Conservation (phyloP, 2,888 invertebrate genomes). For the Galeopsomyia nigrocyanea region DNA sequence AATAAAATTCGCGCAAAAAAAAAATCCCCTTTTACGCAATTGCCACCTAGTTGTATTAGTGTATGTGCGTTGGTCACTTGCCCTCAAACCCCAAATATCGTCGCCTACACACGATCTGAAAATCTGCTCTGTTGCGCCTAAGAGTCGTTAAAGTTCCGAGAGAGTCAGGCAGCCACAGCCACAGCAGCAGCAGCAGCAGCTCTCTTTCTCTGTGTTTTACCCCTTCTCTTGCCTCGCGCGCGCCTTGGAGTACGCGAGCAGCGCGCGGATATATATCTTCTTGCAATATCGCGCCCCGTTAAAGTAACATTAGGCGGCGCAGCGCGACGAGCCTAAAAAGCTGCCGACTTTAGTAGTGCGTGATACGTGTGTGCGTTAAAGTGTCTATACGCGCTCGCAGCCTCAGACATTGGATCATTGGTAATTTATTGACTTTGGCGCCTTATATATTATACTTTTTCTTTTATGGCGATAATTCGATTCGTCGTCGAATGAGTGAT, state of each 20-base stretch:
- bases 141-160: too few species aligned
- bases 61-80: constrained; percentile 9
- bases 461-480: neutral
- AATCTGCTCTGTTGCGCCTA: neutral
- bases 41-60: neutral
- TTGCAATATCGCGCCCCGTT: constrained; percentile 38
- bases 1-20: too few species aligned
- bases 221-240: constrained; percentile 9
- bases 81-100: constrained; percentile 29
- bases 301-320: constrained; percentile 39
- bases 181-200: too few species aligned
- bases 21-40: constrained; percentile 4
- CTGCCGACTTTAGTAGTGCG: neutral
- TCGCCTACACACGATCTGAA: neutral
- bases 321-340: constrained; percentile 35
- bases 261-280: neutral
- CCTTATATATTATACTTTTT: neutral
- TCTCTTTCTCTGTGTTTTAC: constrained; percentile 12
- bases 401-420: neutral
- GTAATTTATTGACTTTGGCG: neutral
- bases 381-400: neutral
- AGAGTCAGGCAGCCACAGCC: too few species aligned
- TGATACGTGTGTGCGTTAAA: too few species aligned
- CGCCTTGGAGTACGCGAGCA: constrained; percentile 2
- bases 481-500: too few species aligned